Percentiles rank a stretch among this genome's conserved stretches.
Conservation (phyloP, 2,888 invertebrate species). For the Caenorhabditis sinica region DNA sequence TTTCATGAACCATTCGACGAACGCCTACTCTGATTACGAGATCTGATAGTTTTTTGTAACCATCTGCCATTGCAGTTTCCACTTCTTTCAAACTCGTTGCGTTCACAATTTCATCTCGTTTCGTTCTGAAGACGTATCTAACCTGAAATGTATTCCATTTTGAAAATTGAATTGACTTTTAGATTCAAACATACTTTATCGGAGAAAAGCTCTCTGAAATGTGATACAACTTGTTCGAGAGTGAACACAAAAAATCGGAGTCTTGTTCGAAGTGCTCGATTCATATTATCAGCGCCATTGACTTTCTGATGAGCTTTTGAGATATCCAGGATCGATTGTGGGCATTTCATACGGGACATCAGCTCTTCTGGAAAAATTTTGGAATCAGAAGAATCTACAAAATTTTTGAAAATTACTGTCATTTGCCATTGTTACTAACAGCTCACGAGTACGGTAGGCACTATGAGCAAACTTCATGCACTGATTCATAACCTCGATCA, state of each 20-base stretch:
- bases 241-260: constrained; percentile 65
- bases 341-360: constrained; percentile 54
- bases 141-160: too few relatives aligned
- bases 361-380: constrained; percentile 45
- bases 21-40: constrained; percentile 53
- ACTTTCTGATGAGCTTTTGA: constrained; percentile 27
- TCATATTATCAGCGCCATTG: constrained; percentile 40
- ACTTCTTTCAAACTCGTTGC: constrained; percentile 52
- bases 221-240: constrained; percentile 61
- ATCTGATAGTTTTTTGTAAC: constrained; percentile 41
- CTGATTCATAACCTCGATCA: constrained; percentile 63
- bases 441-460: constrained; percentile 61
- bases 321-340: constrained; percentile 47
- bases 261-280: constrained; percentile 47
- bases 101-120: constrained; percentile 38
- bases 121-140: constrained; percentile 49
- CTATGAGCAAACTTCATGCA: constrained; percentile 62
- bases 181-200: constrained; percentile 40
- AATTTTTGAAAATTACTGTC: constrained; percentile 40
- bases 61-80: constrained; percentile 43
- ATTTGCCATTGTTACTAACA: constrained; percentile 62
- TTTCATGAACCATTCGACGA: constrained; percentile 66
- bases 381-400: too few relatives aligned
- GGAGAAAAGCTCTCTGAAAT: constrained; percentile 62
- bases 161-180: neutral